Percentiles rank a stretch among this genome's conserved stretches.
Conservation (phyloP, 1,140 invertebrate genomes). For the Sarcophaga peregrina region DNA sequence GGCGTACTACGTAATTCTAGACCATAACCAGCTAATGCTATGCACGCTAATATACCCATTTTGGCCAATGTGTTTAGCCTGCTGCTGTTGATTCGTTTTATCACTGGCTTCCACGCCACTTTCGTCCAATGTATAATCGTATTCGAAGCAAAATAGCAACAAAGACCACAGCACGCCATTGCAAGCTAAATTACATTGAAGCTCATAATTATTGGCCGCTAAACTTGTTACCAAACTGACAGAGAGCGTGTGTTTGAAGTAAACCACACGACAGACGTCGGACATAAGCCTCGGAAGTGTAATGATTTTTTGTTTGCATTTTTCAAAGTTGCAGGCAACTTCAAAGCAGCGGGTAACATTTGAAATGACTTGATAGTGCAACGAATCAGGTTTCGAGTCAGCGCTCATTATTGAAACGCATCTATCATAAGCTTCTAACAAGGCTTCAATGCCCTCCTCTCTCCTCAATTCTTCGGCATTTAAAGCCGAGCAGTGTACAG, state of each 20-base stretch:
- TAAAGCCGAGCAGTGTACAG: conserved; percentile 94
- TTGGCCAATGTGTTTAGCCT: conserved; percentile 93
- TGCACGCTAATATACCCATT: conserved; percentile 84
- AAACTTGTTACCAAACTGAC: conserved; percentile 65
- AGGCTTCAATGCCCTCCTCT: conserved; percentile 89
- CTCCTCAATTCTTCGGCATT: conserved; percentile 97
- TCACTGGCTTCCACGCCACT: conserved; percentile 89
- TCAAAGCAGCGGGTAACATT: conserved; percentile 93
- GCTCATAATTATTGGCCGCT: conserved; percentile 71
- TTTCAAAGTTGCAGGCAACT: conserved; percentile 93
- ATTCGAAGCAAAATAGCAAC: conserved; percentile 90
- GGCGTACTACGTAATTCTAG: conserved; percentile 56
- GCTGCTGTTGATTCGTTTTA: conserved; percentile 88
- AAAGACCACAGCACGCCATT: conserved; percentile 94
- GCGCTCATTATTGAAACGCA: conserved; percentile 89
- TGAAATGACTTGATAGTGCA: conserved; percentile 92
- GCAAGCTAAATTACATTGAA: conserved; percentile 92
- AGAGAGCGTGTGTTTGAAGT: conserved; percentile 72
- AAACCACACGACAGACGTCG: conserved; percentile 89
- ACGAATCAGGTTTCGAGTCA: conserved; percentile 81
- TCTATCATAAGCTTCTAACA: conserved; percentile 89
- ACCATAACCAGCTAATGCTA: conserved; percentile 79
- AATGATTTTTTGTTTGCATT: conserved; percentile 88
- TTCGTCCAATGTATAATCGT: conserved; percentile 98
- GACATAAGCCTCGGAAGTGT: conserved; percentile 87